Percentiles rank a stretch among this genome's conserved stretches.
Evolutionary conservation across 2,888 invertebrate genomes (phyloP).

Genomic region (Platerodrilus igneus): DNA sequence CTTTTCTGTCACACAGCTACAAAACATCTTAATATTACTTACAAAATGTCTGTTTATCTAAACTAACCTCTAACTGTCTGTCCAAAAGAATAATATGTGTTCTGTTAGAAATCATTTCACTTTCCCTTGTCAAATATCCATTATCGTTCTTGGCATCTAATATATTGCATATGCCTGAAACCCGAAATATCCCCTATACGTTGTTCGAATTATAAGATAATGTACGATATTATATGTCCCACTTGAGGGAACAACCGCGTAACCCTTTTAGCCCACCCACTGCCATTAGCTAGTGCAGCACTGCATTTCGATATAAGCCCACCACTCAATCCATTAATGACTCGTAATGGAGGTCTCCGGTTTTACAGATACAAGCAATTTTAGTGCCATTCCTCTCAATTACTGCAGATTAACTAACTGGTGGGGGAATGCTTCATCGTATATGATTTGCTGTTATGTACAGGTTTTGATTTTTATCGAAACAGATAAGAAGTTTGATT

Average conservation of each 20-base stretch:
- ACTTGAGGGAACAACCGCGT: constrained; percentile 22
- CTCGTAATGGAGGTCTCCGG: constrained; percentile 44
- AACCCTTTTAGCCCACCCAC: constrained; percentile 31
- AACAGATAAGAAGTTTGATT: constrained; percentile 11
- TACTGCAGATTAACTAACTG: constrained; percentile 42
- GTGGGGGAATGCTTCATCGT: constrained; percentile 28
- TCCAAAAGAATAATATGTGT: too few relatives aligned
- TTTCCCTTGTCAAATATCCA: constrained; percentile 10
- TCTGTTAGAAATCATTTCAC: too few relatives aligned
- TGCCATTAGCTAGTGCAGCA: constrained; percentile 24
- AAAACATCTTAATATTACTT: too few relatives aligned
- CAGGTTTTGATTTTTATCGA: constrained; percentile 28
- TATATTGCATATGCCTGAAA: constrained; percentile 5
- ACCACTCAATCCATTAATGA: constrained; percentile 46
- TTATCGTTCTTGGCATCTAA: constrained; percentile 10
- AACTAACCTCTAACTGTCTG: too few relatives aligned
- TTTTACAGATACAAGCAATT: constrained; percentile 45
- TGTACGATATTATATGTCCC: constrained; percentile 25
- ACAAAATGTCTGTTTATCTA: too few relatives aligned
- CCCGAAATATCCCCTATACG: neutral
- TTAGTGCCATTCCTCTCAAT: constrained; percentile 44
- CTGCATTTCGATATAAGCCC: constrained; percentile 35
- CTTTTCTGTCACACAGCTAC: too few relatives aligned
- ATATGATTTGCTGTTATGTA: constrained; percentile 27
- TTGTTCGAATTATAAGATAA: constrained; percentile 18